These are phyloP conservation scores for Typhlomys cinereus DNA, from an alignment of 2,113 vertebrate genomes.

Conservation along the genomic window DNA sequence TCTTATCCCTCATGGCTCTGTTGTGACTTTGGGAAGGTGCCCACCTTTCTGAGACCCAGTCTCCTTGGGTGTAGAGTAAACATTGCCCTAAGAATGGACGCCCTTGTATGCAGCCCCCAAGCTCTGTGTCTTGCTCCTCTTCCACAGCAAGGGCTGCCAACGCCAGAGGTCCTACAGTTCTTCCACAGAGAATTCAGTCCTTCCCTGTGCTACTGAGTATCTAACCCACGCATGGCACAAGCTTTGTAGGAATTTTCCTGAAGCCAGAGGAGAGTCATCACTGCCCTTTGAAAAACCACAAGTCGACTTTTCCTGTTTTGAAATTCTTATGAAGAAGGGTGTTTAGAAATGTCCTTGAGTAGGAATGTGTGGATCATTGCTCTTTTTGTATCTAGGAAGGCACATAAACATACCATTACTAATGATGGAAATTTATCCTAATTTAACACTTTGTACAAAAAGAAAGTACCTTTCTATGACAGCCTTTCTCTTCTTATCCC, in stretches of 20 bases:
- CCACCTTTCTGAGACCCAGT: not conserved
- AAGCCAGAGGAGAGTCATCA: not conserved
- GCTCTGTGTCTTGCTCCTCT: not conserved
- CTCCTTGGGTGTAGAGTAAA: not conserved
- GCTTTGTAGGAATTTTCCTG: not conserved
- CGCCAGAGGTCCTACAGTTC: not conserved
- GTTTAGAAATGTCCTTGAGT: not conserved
- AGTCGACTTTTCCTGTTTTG: not conserved
- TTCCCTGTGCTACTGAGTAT: not conserved
- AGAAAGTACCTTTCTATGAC: constrained; percentile 11
- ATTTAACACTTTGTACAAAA: constrained; percentile 45
- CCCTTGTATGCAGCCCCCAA: not conserved
- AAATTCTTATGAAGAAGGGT: constrained; percentile 26
- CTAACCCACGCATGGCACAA: not conserved
- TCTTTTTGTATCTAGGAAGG: not conserved
- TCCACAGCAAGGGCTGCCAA: not conserved
- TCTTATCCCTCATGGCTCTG: not conserved
- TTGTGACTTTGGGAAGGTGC: not conserved
- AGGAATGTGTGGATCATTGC: not conserved
- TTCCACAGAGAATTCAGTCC: not conserved
- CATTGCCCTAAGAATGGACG: not conserved
- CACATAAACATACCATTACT: not conserved
- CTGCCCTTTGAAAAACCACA: not conserved
- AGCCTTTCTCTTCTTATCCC: not conserved
- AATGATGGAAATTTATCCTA: not conserved